Conservation (phyloP, 35 echinoderm and acorn worm species). For the Apostichopus japonicus region DNA sequence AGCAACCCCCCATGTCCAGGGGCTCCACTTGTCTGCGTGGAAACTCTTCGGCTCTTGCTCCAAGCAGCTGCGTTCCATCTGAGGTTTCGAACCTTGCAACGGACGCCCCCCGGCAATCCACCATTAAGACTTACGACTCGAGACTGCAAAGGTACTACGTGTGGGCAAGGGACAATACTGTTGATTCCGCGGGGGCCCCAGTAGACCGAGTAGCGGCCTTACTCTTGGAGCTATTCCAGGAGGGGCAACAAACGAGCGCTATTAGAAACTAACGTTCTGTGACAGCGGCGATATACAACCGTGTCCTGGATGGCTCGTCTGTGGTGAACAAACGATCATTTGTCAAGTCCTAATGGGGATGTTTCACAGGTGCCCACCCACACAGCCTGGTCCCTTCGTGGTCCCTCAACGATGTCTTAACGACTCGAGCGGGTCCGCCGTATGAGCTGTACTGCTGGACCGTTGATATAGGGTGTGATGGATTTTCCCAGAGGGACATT, state of each 20-base stretch:
- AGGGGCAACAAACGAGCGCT: background rate
- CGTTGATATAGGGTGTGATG: too few species aligned
- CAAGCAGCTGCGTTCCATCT: background rate
- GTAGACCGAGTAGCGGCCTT: background rate
- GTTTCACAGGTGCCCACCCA: background rate
- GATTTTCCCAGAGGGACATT: too few species aligned
- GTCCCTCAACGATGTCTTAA: background rate
- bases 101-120: background rate
- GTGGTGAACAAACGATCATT: background rate
- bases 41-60: constrained; percentile 1
- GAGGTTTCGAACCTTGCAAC: background rate
- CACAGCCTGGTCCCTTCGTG: background rate
- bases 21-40: background rate
- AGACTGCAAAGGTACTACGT: background rate
- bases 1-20: background rate
- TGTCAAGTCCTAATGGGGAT: background rate
- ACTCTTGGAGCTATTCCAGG: background rate
- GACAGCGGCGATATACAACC: background rate
- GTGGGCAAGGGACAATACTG: background rate
- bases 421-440: background rate
- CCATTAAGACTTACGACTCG: background rate
- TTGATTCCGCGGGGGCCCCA: background rate
- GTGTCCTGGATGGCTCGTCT: background rate
- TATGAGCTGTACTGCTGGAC: background rate
- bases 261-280: background rate